Evolutionary conservation across 2,797 vertebrate species (phyloP).

Genomic region (Pipistrellus pygmaeus): DNA sequence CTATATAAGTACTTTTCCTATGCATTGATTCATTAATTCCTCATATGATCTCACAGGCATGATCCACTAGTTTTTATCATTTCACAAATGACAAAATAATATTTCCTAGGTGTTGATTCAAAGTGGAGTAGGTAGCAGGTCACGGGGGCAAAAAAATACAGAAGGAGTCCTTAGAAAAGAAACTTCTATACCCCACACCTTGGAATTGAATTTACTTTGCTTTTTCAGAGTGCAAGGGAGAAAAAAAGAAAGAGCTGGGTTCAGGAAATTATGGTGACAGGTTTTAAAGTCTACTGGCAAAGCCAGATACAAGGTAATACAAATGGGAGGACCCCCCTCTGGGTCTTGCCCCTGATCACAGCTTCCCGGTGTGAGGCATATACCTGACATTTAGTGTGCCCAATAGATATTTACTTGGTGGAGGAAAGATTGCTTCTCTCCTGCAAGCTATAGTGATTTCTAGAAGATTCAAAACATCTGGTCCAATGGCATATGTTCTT

Average conservation of each 20-base stretch:
- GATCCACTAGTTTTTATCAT: background rate
- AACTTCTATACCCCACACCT: background rate
- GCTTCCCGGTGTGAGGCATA: background rate
- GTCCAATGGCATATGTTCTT: background rate
- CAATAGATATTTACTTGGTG: background rate
- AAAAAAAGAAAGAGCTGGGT: background rate
- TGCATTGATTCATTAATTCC: background rate
- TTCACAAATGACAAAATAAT: constrained; percentile 45
- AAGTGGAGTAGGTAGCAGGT: background rate
- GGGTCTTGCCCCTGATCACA: background rate
- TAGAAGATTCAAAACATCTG: constrained; percentile 19
- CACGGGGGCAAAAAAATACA: constrained; percentile 38
- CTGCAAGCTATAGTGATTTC: background rate
- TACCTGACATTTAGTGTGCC: background rate
- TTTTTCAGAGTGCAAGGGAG: background rate
- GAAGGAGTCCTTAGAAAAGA: background rate
- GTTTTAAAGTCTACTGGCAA: background rate
- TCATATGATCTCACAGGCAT: background rate
- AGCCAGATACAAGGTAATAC: background rate
- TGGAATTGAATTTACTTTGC: background rate
- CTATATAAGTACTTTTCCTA: background rate
- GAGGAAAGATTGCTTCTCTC: background rate
- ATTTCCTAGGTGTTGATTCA: background rate
- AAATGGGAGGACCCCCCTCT: background rate
- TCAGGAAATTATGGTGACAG: background rate